Base-by-base conservation (phyloP, 2,113 vertebrate species). In the Fregetta grallaria region DNA sequence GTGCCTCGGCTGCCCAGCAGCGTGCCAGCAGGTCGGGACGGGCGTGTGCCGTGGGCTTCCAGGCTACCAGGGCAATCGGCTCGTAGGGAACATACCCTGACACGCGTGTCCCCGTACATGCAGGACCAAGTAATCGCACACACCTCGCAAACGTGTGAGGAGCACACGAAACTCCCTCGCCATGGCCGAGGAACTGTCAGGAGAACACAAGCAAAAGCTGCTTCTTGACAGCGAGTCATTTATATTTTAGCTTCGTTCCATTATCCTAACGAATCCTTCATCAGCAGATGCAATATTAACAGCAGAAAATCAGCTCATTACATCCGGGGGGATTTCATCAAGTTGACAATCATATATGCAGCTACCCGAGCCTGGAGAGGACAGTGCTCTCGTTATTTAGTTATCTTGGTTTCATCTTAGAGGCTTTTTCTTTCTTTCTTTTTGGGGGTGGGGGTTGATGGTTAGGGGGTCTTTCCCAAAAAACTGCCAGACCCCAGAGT, bases 211-310 rank as follows among this genome's bases (percentile, higher is more conserved):
- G 99, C 98, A 99, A 99, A 99, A 99, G 99, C 99, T 99, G 99
- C 98, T 99, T 99, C 99, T 99, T 99, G 99, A 99, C 99, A 99
- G 99, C 98, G 98, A 99, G 99, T 99, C 99, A 99, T 99, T 99
- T 99, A 99, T 99, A 99, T 99, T 99, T 99, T 99, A 99, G 99
- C 99, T 99, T 98, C 99, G 99, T 99, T 99, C 99, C 99, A 99
- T 99, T 99, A 99, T 99, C 99, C 99, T 99, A 99, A 99, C 99
- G 99, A 99, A 99, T 99, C 99, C 99, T 99, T 99, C 99, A 99
- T 99, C 99, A 99, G 99, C 99, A 99, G 99, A 99, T 99, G 99
- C 99, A 99, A 99, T 99, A 99, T 99, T 99, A 99, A 99, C 99
- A 99, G 99, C 99, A 99, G 99, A 99, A 99, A 99, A 99, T 99